Base-by-base conservation (phyloP, 1,140 invertebrate species). In the Magallana gigas region DNA sequence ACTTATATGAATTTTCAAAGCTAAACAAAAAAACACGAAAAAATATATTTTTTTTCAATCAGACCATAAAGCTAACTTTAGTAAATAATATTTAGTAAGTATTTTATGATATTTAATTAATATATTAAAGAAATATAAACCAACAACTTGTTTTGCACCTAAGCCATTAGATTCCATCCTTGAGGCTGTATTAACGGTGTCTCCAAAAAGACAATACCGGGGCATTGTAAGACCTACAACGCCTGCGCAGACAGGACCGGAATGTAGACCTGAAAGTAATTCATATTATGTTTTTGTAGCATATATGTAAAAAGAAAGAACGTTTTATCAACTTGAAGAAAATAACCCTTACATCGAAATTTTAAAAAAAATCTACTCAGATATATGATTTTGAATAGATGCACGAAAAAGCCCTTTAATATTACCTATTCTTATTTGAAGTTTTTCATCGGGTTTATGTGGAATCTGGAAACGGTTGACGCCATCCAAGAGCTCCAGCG, bases 391-490 rank as follows among this genome's bases (percentile, higher is more conserved):
- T 48, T 48, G 36, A 48, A 48, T 48, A 48, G 36, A 48, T 48
- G 36, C 36, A 48, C 5, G 2, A 48, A 4, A 48, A 48, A 5
- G 36, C 36, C 5, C 36, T 48, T 48, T 48, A 5, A 2, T 48
- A 60, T 11, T 58, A 62, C 98, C 98, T 93, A 99, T 99, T 90
- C 98, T 95, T 0, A 99, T 96, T 94, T 97, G 97, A 11, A 98
- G 95, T 18, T 71, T 60, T 88, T 97, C 97, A 36, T 97, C 96
- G 0, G 97, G 97, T 86, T 96, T 96, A 91, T 99, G 98, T 59
- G 97, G 96, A 82, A 99, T 97, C 5, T 96, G 97, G 92, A 98
- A 99, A 8, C 96, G 96, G 91, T 96, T 96, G 1, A 98, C 97
- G 0, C 97, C 97, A 88, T 97, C 96, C 6, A 98, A 95, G 0